phyloP scores from a whole-genome alignment of 2,113 vertebrate genomes.

The Rhinoptilus africanus region DNA sequence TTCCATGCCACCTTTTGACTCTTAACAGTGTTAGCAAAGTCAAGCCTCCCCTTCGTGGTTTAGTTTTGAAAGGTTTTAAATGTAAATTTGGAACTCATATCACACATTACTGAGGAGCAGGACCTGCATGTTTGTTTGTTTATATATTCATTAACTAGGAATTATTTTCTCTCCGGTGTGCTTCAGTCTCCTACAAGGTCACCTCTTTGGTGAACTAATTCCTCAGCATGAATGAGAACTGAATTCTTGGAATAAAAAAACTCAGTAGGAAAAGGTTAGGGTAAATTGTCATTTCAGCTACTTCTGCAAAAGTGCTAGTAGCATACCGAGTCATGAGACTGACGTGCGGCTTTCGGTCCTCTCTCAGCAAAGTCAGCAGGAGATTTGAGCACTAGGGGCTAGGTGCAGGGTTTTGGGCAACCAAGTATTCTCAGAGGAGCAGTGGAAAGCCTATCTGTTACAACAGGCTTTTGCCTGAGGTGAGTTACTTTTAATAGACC shows the following conservation, averaged over 20 bases:
- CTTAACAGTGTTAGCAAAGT: neutral
- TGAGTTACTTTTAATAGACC: conserved; percentile 30
- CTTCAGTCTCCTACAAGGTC: neutral
- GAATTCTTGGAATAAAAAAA: neutral
- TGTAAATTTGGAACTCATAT: neutral
- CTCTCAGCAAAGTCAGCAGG: neutral
- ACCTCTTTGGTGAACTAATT: neutral
- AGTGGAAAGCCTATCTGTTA: neutral
- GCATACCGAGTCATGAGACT: neutral
- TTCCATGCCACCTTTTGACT: neutral
- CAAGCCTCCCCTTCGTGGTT: neutral
- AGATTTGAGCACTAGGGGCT: neutral
- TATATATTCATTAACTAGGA: neutral
- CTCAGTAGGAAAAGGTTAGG: neutral
- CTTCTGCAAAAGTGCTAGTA: neutral
- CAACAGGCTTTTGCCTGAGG: neutral
- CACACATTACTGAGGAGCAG: neutral
- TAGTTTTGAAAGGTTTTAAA: neutral
- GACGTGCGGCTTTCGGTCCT: fast-evolving
- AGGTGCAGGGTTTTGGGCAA: neutral
- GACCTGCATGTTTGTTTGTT: neutral
- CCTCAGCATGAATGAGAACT: neutral
- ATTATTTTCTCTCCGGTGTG: neutral
- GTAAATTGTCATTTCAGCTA: neutral
- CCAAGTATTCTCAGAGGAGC: neutral